Evolutionary conservation across 2,888 invertebrate species (phyloP), one percentile per base, ranked within the genome.

Genomic region (Hyppa rectilinea): DNA sequence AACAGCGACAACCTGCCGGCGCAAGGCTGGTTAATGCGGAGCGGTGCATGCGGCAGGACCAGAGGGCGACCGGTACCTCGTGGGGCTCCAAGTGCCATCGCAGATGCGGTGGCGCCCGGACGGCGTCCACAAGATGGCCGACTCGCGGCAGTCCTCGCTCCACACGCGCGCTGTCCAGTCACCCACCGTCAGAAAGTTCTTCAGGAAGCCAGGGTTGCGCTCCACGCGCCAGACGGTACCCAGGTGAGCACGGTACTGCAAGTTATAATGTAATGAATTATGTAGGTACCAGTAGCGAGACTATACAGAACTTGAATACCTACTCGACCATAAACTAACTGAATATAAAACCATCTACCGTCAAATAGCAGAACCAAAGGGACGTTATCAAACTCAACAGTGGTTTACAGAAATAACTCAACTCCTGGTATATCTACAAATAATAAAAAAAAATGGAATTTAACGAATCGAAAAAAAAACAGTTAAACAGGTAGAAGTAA

Each of bases 61-160:
- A 23, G 29, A n/a, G 7, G 2, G 31, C 2, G 1, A 2, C 0
- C 0, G 23, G 47, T n/a, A 97, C 97, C 97, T 96, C 0, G 98
- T 97, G 34, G 98, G 98, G 90, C 98, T 98, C 98, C 99, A 99
- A 49, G 97, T 97, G 3, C 98, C 98, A 86, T 97, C 97, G 0
- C 97, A 97, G 72, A 98, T 87, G 89, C 96, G 95, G 10, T 97
- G 96, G 26, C 96, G 96, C 83, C 96, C 96, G 83, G 96, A 96
- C 85, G 97, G 96, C 17, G 99, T 98, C 98, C 98, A 99, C 90
- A 99, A 97, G 56, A 99, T 97, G 10, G 98, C 97, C 55, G 98
- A 98, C 90, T 99, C 99, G 73, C 97, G 97, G 89, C 99, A 98
- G 89, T 99, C 99, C 92, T 99, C 99, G 4, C 98, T 98, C 99